Evolutionary conservation across 2,113 vertebrate species (phyloP), one percentile per base, ranked within the genome.

Genomic region (Chiloscyllium plagiosum): DNA sequence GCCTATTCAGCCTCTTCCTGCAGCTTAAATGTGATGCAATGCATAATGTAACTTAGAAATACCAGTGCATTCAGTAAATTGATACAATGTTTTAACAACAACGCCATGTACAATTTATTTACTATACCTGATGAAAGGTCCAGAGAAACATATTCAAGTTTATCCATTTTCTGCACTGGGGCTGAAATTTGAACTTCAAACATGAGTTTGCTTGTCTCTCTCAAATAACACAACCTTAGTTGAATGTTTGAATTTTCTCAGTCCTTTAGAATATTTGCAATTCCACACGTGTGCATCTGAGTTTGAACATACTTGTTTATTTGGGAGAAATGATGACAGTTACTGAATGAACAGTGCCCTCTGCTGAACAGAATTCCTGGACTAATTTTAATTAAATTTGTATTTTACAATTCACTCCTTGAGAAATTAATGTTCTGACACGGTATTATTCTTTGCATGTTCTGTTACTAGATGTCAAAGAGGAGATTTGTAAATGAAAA

Each of bases 261-360:
- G 69, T 95, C 50, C 26, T 72, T 76, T 29, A 7, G 26, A 69
- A 95, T 95, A 72, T 95, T 93, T 95, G 66, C 93, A 29, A 95
- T 95, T 95, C 65, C 24, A 50, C 42, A 26, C 12, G 15, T 95
- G 42, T 33, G 50, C 47, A 72, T 52, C 10, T 6, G 68, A 95
- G 47, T 12, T 72, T 47, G 47, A 72, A 61, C 42, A 95, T 47
- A 76, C 76, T 95, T 52, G 94, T 76, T 72, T 95, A 95, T 52
- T 72, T 29, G 7, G 69, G 69, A 4, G 24, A 61, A 72, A 76
- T 33, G 24, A 26, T 10, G 29, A 33, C 52, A 70, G 68, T 95
- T 95, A 33, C 69, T 72, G 69, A 95, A 95, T 76, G 94, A 76
- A 95, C 47, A 95, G 68, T 95, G 94, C 94, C 94, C 94, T 95